phyloP scores from a whole-genome alignment of 1,140 invertebrate species.

The Tetranychus urticae region DNA sequence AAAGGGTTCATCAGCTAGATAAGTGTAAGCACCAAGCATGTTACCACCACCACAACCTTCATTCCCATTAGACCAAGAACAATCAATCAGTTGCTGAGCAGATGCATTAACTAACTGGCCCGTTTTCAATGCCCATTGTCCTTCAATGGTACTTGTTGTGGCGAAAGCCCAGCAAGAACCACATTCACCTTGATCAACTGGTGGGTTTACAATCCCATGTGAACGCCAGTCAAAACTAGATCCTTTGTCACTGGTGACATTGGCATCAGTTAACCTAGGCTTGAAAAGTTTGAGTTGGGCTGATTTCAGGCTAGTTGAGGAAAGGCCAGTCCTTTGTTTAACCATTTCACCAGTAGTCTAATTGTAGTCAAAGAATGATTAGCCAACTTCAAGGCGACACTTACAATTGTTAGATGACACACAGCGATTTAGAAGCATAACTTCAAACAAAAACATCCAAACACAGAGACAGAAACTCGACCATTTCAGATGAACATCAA shows the following conservation, averaged over 20 bases:
- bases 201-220: background rate
- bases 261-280: background rate
- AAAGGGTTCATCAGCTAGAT: slow-evolving; percentile 70
- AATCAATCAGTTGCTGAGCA: slow-evolving; percentile 60
- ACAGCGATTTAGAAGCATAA: background rate
- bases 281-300: background rate
- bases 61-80: slow-evolving; percentile 75
- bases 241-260: background rate
- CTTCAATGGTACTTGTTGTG: slow-evolving; percentile 27
- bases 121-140: slow-evolving; percentile 27
- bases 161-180: slow-evolving; percentile 20
- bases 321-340: background rate
- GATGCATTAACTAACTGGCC: slow-evolving; percentile 36
- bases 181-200: slow-evolving; percentile 15
- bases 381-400: background rate
- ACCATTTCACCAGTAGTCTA: background rate
- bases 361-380: background rate
- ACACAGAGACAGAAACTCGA: background rate
- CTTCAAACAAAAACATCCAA: background rate
- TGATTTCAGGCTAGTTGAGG: background rate
- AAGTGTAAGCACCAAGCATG: slow-evolving; percentile 60
- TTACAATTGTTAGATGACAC: background rate
- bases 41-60: slow-evolving; percentile 92
- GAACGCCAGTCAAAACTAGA: background rate
- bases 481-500: no score